Evolutionary conservation across 2,888 invertebrate species (phyloP), one percentile per base, ranked within the genome.

Genomic region (Sinodicranocentrus sp.): DNA sequence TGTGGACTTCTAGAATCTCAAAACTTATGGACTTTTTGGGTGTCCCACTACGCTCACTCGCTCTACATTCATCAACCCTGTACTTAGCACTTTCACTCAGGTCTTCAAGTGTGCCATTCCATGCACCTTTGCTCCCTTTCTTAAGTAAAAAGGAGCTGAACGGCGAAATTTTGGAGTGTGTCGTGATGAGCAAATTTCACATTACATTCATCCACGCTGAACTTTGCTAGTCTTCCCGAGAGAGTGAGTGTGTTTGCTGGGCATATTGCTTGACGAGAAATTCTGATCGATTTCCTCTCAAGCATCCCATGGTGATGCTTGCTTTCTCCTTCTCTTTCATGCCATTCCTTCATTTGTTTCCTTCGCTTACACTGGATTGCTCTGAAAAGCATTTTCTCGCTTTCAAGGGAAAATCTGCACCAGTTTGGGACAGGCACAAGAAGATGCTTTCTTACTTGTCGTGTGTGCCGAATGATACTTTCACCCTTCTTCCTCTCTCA

Each of bases 1-100:
- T 78, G 76, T 15, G 61, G 48, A 48, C 33, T 61, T 39, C 70
- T 65, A 65, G 28, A 54, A 67, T 67, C 54, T 65, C n/a, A 19
- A 68, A 68, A 68, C 59, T 63, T 72, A 72, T 65, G 28, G 71
- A 70, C 70, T 78, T 70, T 52, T 25, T 71, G 61, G 25, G 52
- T 63, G 63, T 23, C 44, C 25, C 28, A n/a, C 61, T 61, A 61
- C 61, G 2, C 15, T 61, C 28, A 25, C 23, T 48, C n/a, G 28
- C 8, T 44, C 57, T 33, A 67, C 39, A 33, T 39, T 67, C 67
- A 67, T 43, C 67, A 67, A 67, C 39, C 19, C 2, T 43, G 8
- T 21, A 28, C 43, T n/a, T 43, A 43, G 2, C 19, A 57, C 23
- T 48, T 48, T 48, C 48, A 10, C 48, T n/a, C n/a, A n/a, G 48